These are phyloP conservation scores for Diarsia brunnea DNA, from an alignment of 2,888 invertebrate genomes.

Conservation along the genomic window DNA sequence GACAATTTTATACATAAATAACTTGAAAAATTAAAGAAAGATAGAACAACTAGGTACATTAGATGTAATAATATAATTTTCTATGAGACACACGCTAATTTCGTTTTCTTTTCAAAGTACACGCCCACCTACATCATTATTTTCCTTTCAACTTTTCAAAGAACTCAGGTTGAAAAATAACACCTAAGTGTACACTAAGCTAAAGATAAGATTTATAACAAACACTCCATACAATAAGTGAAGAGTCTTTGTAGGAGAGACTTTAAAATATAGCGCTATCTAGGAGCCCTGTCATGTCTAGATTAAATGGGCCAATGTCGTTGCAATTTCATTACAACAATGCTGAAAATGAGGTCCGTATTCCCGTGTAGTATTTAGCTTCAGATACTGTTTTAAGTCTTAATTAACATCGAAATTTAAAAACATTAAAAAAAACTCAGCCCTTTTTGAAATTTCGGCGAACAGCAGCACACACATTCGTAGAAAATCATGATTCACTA, in stretches of 20 bases:
- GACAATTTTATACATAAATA: background rate
- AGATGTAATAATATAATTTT: too few relatives aligned
- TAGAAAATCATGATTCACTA: background rate
- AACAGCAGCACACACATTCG: too few relatives aligned
- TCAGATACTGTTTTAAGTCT: conserved; percentile 17
- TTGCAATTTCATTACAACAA: conserved; percentile 75
- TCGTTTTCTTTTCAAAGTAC: background rate
- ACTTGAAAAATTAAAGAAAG: too few relatives aligned
- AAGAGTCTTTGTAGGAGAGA: conserved; percentile 33
- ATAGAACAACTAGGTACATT: too few relatives aligned
- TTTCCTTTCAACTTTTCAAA: background rate
- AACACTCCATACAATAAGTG: conserved; percentile 22
- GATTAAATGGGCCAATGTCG: conserved; percentile 73
- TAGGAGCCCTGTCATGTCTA: conserved; percentile 70
- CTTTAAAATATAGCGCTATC: conserved; percentile 58
- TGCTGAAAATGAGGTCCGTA: conserved; percentile 61
- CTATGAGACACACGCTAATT: too few relatives aligned
- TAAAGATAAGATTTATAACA: conserved; percentile 6
- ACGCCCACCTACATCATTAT: background rate
- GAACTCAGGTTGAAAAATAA: background rate
- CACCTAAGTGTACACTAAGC: background rate
- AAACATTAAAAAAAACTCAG: too few relatives aligned
- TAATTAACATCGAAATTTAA: too few relatives aligned
- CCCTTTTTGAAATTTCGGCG: too few relatives aligned
- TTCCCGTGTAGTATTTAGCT: background rate